Base-by-base conservation (phyloP, 2,888 invertebrate genomes). In the Megamerina dolium region DNA sequence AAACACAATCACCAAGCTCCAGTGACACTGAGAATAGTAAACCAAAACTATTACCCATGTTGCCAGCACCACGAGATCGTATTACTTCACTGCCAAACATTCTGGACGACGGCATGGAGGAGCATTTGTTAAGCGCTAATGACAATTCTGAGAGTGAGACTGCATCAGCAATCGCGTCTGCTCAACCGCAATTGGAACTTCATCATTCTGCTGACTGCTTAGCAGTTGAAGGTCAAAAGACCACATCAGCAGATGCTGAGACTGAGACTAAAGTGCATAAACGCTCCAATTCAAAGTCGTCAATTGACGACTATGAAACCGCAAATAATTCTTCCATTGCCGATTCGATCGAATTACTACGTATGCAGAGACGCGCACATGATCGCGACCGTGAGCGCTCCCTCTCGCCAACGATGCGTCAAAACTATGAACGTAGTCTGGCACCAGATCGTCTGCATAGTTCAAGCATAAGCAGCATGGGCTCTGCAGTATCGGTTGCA, bases 381-480 rank as follows among this genome's bases (percentile, higher is more conserved):
- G 47, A 58, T 20, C 54, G 52, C 3, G 58, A 51, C 18, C 2
- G 16, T n/a, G 64, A 58, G 34, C 59, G 59, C 5, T 61, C 59
- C 30, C 31, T 36, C 4, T 68, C 68, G 8, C 57, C 63, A 10
- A 47, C 46, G 9, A 12, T 39, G 3, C 45, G 40, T 16, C 18
- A 33, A 26, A 45, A 56, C 20, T 50, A 48, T 27, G 66, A 59
- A 10, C 47, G 68, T 8, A 66, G 66, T 14, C 45, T 53, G 8
- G 64, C 63, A 13, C 66, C 64, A 19, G 59, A 65, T 23, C 64
- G 68, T 36, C 42, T 63, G 35, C 59, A 62, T 36, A 62, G 59
- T 23, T 57, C 59, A 5, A 64, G 64, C 52, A 51, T 59, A 10
- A 60, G 61, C 45, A 66, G 66, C 46, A 40, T 57, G 29, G 59